phyloP scores from a whole-genome alignment of 2,888 invertebrate species.

The Arge pagana region DNA sequence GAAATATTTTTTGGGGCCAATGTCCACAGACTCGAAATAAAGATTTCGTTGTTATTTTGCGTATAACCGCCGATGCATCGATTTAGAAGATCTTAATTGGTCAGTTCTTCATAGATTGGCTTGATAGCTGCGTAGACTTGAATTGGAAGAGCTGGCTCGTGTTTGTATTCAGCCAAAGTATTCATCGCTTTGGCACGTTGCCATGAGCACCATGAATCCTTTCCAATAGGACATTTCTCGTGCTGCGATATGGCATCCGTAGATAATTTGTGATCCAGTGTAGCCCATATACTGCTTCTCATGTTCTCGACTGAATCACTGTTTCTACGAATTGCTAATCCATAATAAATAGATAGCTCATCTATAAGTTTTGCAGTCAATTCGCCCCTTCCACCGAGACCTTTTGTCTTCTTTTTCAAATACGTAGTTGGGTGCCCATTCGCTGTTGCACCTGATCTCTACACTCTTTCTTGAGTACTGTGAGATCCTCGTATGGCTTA shows the following conservation, averaged over 20 bases:
- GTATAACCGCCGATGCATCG: conserved; percentile 20
- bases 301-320: background rate
- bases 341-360: background rate
- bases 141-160: conserved; percentile 3
- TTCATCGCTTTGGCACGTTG: background rate
- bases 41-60: conserved; percentile 23
- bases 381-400: background rate
- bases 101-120: conserved; percentile 14
- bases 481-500: background rate
- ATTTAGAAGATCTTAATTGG: conserved; percentile 2
- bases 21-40: conserved; percentile 15
- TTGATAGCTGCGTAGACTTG: conserved; percentile 3
- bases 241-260: background rate
- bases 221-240: background rate
- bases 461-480: too few species aligned
- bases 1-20: conserved; percentile 15
- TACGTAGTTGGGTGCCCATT: conserved; percentile 23
- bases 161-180: background rate
- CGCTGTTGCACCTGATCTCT: conserved; percentile 22
- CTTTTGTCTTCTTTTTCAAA: conserved; percentile 14
- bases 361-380: background rate
- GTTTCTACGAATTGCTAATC: background rate
- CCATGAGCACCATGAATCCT: conserved; percentile 1
- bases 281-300: background rate
- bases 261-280: background rate